Percentiles rank a stretch among this genome's conserved stretches.
Conservation (phyloP, 2,113 vertebrate species). For the Todiramphus chloris region DNA sequence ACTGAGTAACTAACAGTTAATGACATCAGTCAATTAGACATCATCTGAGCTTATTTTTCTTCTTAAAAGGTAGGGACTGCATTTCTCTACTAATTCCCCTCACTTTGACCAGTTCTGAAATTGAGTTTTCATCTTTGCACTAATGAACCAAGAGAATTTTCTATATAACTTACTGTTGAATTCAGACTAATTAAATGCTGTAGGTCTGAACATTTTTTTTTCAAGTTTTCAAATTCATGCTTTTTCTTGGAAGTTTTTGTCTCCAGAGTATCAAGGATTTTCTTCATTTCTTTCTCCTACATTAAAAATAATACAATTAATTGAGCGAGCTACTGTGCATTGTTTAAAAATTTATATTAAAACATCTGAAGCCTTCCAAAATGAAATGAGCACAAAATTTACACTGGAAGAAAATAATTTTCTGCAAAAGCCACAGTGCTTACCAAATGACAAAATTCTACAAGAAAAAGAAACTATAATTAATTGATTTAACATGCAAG, state of each 20-base stretch:
- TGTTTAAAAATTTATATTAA: neutral
- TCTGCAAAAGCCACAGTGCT: neutral
- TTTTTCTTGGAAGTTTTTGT: slow-evolving; percentile 1
- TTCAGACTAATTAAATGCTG: slow-evolving; percentile 13
- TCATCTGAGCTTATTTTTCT: neutral
- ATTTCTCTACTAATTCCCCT: neutral
- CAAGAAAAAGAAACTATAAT: neutral
- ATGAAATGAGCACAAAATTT: neutral
- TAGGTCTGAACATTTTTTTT: neutral
- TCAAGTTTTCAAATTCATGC: slow-evolving; percentile 11
- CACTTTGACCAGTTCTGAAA: neutral
- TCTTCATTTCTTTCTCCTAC: slow-evolving; percentile 7
- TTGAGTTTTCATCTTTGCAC: neutral
- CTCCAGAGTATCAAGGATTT: neutral
- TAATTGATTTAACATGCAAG: neutral
- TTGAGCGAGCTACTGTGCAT: neutral
- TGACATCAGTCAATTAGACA: neutral
- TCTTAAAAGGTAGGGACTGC: neutral
- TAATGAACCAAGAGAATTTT: neutral
- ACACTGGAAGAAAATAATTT: neutral
- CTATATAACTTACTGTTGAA: slow-evolving; percentile 4
- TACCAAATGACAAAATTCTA: neutral
- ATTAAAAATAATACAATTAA: slow-evolving; percentile 25
- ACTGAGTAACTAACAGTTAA: neutral
- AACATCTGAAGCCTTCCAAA: neutral